These are phyloP conservation scores for Sminthopsis crassicaudata DNA, from an alignment of 2,113 vertebrate genomes.

Conservation along the genomic window DNA sequence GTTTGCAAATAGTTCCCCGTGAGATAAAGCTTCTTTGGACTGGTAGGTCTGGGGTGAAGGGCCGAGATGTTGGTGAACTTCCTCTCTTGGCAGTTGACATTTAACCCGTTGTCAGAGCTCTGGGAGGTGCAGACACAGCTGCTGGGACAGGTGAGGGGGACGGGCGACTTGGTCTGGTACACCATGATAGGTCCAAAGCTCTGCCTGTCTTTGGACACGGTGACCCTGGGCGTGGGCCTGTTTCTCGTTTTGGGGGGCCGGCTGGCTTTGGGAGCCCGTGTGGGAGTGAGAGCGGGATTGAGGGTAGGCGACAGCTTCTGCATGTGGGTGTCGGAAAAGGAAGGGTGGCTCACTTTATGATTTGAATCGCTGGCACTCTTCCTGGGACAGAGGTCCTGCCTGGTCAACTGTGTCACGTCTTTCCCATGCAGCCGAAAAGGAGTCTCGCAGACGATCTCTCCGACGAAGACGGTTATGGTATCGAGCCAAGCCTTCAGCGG, in stretches of 20 bases:
- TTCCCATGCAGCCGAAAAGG: conserved; percentile 97
- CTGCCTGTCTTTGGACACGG: conserved; percentile 93
- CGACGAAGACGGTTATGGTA: conserved; percentile 96
- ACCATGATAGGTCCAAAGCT: conserved; percentile 99
- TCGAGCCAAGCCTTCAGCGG: conserved; percentile 98
- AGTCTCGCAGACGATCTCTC: conserved; percentile 97
- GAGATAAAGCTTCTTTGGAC: conserved; percentile 98
- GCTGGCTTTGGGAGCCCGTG: conserved; percentile 92
- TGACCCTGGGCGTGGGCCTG: conserved; percentile 94
- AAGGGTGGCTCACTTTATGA: conserved; percentile 86
- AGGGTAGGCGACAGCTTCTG: conserved; percentile 88
- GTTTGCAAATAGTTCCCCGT: conserved; percentile 97
- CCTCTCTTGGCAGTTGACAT: conserved; percentile 97
- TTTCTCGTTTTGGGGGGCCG: conserved; percentile 95
- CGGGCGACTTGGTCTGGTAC: conserved; percentile 96
- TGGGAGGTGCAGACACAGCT: conserved; percentile 96
- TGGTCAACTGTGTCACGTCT: conserved; percentile 96
- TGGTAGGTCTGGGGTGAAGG: conserved; percentile 93
- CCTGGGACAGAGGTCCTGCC: conserved; percentile 96
- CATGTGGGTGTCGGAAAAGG: conserved; percentile 88
- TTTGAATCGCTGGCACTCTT: conserved; percentile 89
- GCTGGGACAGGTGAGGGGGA: conserved; percentile 93
- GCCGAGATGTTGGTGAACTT: conserved; percentile 96
- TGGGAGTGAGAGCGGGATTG: conserved; percentile 90
- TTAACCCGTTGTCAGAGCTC: conserved; percentile 95